Evolutionary conservation across 92 coral and sea anemone genomes (phyloP).

Genomic region (Hydrozoanthus gracilis): DNA sequence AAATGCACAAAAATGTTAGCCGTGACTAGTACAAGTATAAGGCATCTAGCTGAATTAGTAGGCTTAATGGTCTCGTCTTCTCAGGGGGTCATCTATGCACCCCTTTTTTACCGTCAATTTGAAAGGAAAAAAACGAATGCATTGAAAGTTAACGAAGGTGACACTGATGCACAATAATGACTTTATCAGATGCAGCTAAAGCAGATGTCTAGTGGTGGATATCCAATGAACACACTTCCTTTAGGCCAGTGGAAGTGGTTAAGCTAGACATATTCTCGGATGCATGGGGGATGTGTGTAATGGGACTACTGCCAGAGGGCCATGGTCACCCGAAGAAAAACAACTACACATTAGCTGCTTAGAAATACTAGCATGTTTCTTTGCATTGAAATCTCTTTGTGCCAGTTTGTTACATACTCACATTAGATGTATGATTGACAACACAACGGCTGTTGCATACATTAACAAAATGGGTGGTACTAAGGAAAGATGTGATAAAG

Average conservation of each 20-base stretch:
- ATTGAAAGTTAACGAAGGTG: conserved; percentile 25
- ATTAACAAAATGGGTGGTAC: conserved; percentile 63
- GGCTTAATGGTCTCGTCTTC: conserved; percentile 44
- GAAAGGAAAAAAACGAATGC: conserved; percentile 39
- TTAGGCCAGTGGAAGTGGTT: conserved; percentile 19
- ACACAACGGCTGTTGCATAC: conserved; percentile 59
- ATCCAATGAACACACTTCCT: not conserved
- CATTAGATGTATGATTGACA: conserved; percentile 52
- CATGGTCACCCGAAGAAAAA: conserved; percentile 28
- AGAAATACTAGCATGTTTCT: conserved; percentile 48
- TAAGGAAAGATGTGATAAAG: conserved; percentile 45
- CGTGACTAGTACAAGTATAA: not conserved
- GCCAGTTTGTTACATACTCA: conserved; percentile 18
- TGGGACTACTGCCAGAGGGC: not conserved
- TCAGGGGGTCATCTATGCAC: conserved; percentile 53
- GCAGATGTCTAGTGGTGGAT: no score
- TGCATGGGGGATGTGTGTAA: conserved; percentile 51
- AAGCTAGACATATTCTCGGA: no score
- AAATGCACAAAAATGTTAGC: not conserved
- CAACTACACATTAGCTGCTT: conserved; percentile 51
- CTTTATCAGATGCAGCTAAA: conserved; percentile 46
- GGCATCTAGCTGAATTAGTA: conserved; percentile 17
- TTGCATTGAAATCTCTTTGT: conserved; percentile 46
- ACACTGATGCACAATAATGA: conserved; percentile 34
- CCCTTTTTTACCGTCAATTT: conserved; percentile 31